Base-by-base conservation (phyloP, 2,797 vertebrate species). In the Eupleurogrammus muticus region DNA sequence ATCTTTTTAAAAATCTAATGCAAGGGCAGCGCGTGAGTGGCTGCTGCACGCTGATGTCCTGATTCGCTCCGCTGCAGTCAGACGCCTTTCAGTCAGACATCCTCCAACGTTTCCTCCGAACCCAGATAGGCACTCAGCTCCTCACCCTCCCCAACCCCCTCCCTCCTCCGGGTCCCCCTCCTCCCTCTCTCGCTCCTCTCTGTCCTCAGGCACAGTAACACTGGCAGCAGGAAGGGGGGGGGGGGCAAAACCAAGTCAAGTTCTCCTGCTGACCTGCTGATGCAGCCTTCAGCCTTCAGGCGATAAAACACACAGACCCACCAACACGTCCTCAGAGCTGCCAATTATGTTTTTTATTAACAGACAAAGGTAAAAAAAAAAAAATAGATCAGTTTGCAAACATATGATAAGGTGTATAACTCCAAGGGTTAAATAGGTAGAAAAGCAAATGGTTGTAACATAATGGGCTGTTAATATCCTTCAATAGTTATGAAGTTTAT, bases 191-290 rank as follows among this genome's bases (percentile, higher is more conserved):
- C 55, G 34, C 32, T 36, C 56, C 70, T 53, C 17, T 24, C 46
- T 44, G 38, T 59, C 75, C 75, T 68, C 49, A 21, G 77, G 80
- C 73, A 4, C 21, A n/a, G 34, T 46, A 42, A 23, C 44, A 23
- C 32, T 42, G 56, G 42, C 58, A 24, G 42, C 49, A n/a, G n/a
- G 60, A 12, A 42, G 19, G 13, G 17, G 14, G 19, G 2, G 40
- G 28, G 11, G 47, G 9, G 14, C 11, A 36, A 58, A 59, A 59
- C 58, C 44, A 63, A 81, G 80, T 85, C 77, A 75, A 75, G 75
- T 81, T 65, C 38, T 62, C 73, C 62, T 65, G 14, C 51, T 73
- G 77, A 75, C 83, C 70, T 24, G 19, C 70, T 61, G 77, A 68
- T 66, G 49, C 34, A 66, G 73, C 73, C 21, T 57, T 66, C 21